Evolutionary conservation across 2,797 vertebrate species (phyloP).

Genomic region (Spatula versicolor): DNA sequence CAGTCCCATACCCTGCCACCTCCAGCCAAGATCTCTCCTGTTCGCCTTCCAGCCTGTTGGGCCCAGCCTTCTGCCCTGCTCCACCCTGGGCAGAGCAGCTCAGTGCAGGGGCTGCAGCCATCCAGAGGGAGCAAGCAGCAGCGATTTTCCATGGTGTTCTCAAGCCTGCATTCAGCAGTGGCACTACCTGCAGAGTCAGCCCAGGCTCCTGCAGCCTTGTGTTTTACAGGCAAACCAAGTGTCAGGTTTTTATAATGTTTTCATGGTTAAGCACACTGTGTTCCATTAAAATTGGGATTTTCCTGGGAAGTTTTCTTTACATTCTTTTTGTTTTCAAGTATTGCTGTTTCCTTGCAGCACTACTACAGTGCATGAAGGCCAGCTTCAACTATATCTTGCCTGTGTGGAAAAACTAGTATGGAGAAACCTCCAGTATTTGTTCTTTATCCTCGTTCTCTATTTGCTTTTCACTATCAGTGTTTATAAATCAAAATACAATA

Average conservation of each 20-base stretch:
- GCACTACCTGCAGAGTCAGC: neutral
- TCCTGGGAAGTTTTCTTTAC: neutral
- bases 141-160: neutral
- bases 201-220: neutral
- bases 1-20: neutral
- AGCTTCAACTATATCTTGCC: too few relatives aligned
- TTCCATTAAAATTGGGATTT: neutral
- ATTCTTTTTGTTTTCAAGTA: too few relatives aligned
- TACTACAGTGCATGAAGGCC: too few relatives aligned
- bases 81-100: neutral
- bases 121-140: neutral
- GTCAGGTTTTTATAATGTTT: neutral
- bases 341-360: too few relatives aligned
- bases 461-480: too few relatives aligned
- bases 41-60: neutral
- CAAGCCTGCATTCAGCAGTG: neutral
- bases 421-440: too few relatives aligned
- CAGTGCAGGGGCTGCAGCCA: accelerated
- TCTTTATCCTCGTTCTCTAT: too few relatives aligned
- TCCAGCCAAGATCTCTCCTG: accelerated
- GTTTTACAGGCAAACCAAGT: too few relatives aligned
- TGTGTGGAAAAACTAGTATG: too few relatives aligned
- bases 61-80: neutral
- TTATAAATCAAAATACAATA: too few relatives aligned
- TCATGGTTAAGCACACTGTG: neutral